These are phyloP conservation scores for Phaethornis superciliosus DNA, from an alignment of 2,113 vertebrate genomes.

Conservation along the genomic window DNA sequence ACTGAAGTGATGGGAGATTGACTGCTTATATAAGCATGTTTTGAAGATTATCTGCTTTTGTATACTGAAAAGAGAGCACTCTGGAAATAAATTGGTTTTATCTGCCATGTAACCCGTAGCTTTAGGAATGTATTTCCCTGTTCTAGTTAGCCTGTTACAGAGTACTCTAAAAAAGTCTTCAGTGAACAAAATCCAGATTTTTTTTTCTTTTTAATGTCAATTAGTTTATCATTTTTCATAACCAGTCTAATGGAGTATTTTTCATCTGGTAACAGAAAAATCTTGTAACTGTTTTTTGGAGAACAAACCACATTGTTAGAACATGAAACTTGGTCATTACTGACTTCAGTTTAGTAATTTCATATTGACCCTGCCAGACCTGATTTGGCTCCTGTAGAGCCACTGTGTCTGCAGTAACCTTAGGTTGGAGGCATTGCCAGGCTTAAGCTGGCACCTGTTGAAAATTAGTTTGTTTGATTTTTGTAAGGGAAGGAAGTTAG, in stretches of 20 bases:
- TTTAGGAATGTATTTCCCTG: background rate
- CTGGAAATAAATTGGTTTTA: background rate
- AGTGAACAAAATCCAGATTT: background rate
- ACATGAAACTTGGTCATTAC: background rate
- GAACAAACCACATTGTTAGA: background rate
- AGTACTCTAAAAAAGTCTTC: background rate
- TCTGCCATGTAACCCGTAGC: background rate
- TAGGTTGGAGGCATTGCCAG: background rate
- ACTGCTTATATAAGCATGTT: background rate
- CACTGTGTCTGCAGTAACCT: background rate
- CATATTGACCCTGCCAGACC: background rate
- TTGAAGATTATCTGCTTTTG: background rate
- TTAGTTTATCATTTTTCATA: accelerated
- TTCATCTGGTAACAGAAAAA: background rate
- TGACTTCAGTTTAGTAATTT: background rate
- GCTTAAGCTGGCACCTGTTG: background rate
- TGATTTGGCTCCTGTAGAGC: background rate
- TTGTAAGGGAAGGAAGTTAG: background rate
- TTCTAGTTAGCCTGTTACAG: background rate
- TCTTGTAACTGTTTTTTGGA: background rate
- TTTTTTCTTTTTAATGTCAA: background rate
- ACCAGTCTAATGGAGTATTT: background rate
- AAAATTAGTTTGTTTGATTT: background rate
- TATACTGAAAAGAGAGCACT: background rate
- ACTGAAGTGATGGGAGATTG: background rate